A percentile compares a stretch with the other conserved stretches of the same genome.
Evolutionary conservation across 2,797 vertebrate species (phyloP).

Genomic region (Phoebastria nigripes): DNA sequence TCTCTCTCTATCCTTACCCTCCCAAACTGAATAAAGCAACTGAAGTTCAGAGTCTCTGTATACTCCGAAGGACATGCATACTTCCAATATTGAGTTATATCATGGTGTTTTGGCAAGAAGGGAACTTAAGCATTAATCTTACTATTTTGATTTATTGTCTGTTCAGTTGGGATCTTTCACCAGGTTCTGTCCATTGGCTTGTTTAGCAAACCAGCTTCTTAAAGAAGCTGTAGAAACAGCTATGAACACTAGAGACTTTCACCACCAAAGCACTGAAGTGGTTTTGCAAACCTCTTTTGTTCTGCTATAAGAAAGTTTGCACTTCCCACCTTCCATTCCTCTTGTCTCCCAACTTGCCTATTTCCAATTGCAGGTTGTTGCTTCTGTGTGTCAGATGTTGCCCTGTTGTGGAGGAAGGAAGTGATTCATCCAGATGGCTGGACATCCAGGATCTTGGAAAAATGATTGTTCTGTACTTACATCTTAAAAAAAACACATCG

Average conservation of each 20-base stretch:
- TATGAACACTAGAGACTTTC: neutral
- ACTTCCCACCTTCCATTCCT: neutral
- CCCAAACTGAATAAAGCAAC: neutral
- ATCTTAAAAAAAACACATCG: neutral
- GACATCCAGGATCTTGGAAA: neutral
- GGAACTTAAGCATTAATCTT: neutral
- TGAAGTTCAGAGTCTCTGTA: neutral
- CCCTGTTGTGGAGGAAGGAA: neutral
- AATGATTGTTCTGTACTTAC: neutral
- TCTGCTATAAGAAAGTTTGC: neutral
- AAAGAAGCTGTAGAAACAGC: neutral
- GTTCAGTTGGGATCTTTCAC: fast-evolving
- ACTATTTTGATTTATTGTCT: fast-evolving
- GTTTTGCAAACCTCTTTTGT: neutral
- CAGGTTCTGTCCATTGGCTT: neutral
- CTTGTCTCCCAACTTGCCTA: neutral
- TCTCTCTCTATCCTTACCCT: neutral
- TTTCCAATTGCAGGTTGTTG: fast-evolving
- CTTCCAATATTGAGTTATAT: neutral
- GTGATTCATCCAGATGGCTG: neutral
- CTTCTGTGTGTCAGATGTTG: neutral
- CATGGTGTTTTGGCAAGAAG: neutral
- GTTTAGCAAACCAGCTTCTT: neutral
- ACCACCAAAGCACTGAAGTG: too few species aligned
- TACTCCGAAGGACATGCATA: fast-evolving